Percentiles rank a stretch among this genome's conserved stretches.
Conservation (phyloP, 2,888 invertebrate genomes). For the Ischnus inquisitorius region DNA sequence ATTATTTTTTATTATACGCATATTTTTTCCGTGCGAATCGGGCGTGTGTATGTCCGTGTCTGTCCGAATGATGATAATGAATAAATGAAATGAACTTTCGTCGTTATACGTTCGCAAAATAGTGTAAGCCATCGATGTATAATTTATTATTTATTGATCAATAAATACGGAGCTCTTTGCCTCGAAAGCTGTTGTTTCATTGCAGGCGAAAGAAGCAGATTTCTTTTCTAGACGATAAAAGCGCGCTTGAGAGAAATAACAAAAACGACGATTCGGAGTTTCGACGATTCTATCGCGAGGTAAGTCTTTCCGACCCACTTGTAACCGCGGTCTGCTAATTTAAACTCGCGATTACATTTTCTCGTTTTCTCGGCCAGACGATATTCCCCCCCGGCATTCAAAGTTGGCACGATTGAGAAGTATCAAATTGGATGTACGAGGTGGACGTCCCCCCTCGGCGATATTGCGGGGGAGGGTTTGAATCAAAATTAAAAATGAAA, state of each 20-base stretch:
- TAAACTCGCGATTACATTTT: neutral
- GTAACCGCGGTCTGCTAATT: neutral
- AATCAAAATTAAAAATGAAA: neutral
- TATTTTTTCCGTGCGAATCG: neutral
- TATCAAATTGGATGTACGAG: neutral
- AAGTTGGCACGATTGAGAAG: neutral
- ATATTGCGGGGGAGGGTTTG: neutral
- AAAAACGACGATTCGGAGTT: neutral
- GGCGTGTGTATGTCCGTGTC: neutral
- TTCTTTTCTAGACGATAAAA: too few species aligned
- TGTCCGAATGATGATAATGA: neutral
- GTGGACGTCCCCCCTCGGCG: neutral
- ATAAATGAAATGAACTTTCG: neutral
- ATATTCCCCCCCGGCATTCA: neutral
- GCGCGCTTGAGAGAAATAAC: too few species aligned
- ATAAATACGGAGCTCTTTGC: slow-evolving; percentile 36
- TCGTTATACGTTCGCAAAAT: slow-evolving; percentile 17
- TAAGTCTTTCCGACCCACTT: neutral
- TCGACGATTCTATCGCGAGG: neutral
- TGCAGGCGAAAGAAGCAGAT: neutral
- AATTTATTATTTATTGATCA: slow-evolving; percentile 63
- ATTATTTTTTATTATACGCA: neutral
- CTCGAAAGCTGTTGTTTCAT: neutral
- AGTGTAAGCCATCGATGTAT: slow-evolving; percentile 46
- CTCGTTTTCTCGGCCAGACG: neutral